phyloP scores from a whole-genome alignment of 2,113 vertebrate species.

The Lepus europaeus region DNA sequence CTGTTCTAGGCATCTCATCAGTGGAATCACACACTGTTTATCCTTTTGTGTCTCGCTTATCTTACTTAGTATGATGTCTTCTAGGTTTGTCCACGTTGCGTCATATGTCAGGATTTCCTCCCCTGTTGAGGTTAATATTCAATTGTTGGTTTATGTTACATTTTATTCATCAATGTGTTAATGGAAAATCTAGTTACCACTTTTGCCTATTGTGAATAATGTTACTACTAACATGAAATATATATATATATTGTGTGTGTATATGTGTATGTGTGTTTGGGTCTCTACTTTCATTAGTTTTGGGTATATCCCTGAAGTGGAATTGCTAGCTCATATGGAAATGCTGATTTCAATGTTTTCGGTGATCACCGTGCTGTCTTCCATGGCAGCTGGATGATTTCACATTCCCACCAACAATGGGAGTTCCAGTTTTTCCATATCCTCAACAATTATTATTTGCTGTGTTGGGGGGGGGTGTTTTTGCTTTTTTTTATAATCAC shows the following conservation, averaged over 20 bases:
- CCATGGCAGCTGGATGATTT: neutral
- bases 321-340: neutral
- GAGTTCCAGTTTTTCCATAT: neutral
- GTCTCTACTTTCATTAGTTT: neutral
- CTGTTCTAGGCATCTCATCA: neutral
- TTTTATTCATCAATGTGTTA: neutral
- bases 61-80: neutral
- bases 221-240: neutral
- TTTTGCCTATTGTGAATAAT: neutral
- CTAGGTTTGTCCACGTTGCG: neutral
- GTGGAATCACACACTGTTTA: neutral
- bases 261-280: neutral
- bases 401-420: neutral
- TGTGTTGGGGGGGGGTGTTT: neutral
- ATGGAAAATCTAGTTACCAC: neutral
- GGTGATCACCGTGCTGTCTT: neutral
- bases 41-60: neutral
- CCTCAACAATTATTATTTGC: neutral
- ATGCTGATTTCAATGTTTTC: neutral
- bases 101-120: neutral
- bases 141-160: neutral
- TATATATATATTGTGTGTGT: no score
- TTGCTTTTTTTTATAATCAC: neutral
- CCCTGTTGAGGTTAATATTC: neutral
- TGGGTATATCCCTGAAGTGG: neutral